phyloP scores from a whole-genome alignment of 2,888 invertebrate species.

The Apamea crenata region DNA sequence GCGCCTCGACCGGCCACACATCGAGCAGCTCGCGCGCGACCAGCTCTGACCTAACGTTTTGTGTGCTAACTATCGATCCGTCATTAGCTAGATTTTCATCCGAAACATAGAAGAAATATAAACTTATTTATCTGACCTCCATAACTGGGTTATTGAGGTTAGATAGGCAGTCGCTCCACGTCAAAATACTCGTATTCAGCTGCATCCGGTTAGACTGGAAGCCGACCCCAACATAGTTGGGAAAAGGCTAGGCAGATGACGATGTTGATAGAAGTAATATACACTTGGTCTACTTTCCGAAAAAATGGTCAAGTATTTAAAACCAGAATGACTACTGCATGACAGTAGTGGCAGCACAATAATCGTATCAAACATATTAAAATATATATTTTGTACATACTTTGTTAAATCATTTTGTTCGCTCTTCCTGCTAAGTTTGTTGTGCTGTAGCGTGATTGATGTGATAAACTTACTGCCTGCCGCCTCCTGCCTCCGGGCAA shows the following conservation, averaged over 20 bases:
- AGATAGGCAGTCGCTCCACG: too few species aligned
- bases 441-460: neutral
- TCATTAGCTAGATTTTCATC: neutral
- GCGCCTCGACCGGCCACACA: slow-evolving; percentile 79
- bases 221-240: neutral
- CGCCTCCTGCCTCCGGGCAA: neutral
- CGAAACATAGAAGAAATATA: neutral
- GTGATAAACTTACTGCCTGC: too few species aligned
- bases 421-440: neutral
- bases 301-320: neutral
- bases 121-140: neutral
- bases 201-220: neutral
- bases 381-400: neutral
- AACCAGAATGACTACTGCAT: neutral
- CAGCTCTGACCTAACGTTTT: neutral
- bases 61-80: neutral
- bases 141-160: too few species aligned
- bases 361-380: neutral
- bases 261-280: neutral
- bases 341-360: neutral
- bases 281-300: neutral
- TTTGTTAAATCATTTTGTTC: neutral
- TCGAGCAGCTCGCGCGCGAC: slow-evolving; percentile 69
- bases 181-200: neutral
- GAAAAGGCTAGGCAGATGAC: neutral